Evolutionary conservation across 2,113 vertebrate species (phyloP).

Genomic region (Carassius auratus): DNA sequence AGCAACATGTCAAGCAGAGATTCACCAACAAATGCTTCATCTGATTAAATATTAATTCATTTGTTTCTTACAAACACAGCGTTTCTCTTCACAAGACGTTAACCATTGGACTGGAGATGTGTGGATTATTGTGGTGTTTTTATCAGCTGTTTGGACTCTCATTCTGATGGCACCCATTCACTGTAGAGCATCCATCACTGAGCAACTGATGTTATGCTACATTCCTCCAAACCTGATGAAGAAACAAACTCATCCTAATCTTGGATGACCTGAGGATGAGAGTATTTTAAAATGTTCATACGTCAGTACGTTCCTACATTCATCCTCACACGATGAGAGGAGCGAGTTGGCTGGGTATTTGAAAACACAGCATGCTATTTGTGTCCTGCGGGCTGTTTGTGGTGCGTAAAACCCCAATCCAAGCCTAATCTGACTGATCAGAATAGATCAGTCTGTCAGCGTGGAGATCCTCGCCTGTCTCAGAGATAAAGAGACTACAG

Average conservation of each 20-base stretch:
- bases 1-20: background rate
- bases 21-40: background rate
- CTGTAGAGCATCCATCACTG: background rate
- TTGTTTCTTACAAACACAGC: too few relatives aligned
- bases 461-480: constrained; percentile 43
- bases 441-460: constrained; percentile 67
- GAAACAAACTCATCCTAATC: too few relatives aligned
- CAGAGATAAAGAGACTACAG: background rate
- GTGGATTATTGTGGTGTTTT: too few relatives aligned
- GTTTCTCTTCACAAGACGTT: too few relatives aligned
- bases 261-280: too few relatives aligned
- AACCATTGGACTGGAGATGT: too few relatives aligned
- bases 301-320: background rate
- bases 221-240: background rate
- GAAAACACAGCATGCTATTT: constrained; percentile 59
- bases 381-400: constrained; percentile 56
- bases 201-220: background rate
- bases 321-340: background rate
- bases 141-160: too few relatives aligned
- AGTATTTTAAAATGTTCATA: too few relatives aligned
- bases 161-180: too few relatives aligned
- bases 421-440: constrained; percentile 72
- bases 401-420: constrained; percentile 70
- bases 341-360: constrained; percentile 27
- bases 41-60: too few relatives aligned